These are phyloP conservation scores for Heliconius hermathena DNA, from an alignment of 1,140 invertebrate species.

Conservation along the genomic window DNA sequence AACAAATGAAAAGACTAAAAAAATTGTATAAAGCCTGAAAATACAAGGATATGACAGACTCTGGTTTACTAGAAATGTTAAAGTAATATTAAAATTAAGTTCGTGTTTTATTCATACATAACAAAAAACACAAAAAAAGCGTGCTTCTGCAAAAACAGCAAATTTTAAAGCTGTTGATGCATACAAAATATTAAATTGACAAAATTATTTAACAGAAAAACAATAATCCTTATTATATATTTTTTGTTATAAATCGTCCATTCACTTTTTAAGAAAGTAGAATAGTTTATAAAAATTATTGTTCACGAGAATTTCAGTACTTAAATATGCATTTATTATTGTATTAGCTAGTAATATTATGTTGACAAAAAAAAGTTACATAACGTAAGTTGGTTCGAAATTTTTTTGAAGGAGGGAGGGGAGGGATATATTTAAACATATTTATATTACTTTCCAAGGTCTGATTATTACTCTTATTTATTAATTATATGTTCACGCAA, in stretches of 20 bases:
- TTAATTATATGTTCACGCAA: too few relatives aligned
- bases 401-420: too few relatives aligned
- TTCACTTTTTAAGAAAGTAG: too few relatives aligned
- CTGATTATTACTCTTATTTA: too few relatives aligned
- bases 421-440: background rate
- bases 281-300: background rate
- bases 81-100: background rate
- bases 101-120: background rate
- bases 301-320: background rate
- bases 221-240: too few relatives aligned
- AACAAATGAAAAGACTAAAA: too few relatives aligned
- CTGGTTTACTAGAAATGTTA: background rate
- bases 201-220: too few relatives aligned
- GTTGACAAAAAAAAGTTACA: background rate
- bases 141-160: background rate
- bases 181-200: background rate
- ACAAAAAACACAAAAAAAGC: background rate
- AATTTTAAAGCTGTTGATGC: background rate
- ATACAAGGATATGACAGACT: too few relatives aligned
- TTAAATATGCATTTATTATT: slow-evolving; percentile 10
- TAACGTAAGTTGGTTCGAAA: background rate
- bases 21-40: too few relatives aligned
- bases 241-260: too few relatives aligned
- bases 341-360: background rate
- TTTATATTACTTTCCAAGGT: background rate